A percentile compares a stretch with the other conserved stretches of the same genome.
Evolutionary conservation across 2,113 vertebrate genomes (phyloP).

Genomic region (Crocuta crocuta): DNA sequence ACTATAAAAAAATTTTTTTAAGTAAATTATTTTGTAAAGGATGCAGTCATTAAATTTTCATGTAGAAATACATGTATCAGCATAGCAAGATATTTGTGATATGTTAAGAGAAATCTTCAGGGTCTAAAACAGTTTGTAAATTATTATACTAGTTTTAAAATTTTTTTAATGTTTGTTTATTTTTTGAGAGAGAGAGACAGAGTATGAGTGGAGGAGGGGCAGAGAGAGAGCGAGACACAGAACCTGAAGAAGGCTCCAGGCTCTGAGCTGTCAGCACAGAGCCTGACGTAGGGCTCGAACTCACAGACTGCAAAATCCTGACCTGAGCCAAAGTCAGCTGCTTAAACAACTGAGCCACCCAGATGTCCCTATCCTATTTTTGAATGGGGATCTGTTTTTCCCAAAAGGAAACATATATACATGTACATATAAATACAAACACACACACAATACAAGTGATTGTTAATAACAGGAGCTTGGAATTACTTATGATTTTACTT

Average conservation of each 20-base stretch:
- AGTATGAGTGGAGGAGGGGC: too few relatives aligned
- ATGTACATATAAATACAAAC: neutral
- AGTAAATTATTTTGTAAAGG: neutral
- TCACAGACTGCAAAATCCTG: too few relatives aligned
- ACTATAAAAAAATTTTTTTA: neutral
- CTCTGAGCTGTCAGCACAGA: too few relatives aligned
- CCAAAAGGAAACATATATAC: neutral
- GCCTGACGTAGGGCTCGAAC: too few relatives aligned
- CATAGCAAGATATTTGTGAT: neutral
- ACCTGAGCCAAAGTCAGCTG: too few relatives aligned
- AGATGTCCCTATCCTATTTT: neutral
- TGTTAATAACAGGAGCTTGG: neutral
- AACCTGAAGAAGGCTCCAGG: too few relatives aligned
- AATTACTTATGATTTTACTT: slow-evolving; percentile 12
- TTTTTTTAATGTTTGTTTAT: too few relatives aligned
- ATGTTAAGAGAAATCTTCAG: neutral
- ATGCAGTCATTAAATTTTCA: neutral
- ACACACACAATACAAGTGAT: neutral
- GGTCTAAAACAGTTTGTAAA: neutral
- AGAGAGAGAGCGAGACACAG: too few relatives aligned
- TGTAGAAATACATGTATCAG: neutral
- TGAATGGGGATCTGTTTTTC: neutral
- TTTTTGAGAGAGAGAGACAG: too few relatives aligned
- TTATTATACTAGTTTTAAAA: neutral
- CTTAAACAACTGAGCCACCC: too few relatives aligned